These are phyloP conservation scores for Oriolus oriolus DNA, from an alignment of 2,113 vertebrate species.

Conservation along the genomic window DNA sequence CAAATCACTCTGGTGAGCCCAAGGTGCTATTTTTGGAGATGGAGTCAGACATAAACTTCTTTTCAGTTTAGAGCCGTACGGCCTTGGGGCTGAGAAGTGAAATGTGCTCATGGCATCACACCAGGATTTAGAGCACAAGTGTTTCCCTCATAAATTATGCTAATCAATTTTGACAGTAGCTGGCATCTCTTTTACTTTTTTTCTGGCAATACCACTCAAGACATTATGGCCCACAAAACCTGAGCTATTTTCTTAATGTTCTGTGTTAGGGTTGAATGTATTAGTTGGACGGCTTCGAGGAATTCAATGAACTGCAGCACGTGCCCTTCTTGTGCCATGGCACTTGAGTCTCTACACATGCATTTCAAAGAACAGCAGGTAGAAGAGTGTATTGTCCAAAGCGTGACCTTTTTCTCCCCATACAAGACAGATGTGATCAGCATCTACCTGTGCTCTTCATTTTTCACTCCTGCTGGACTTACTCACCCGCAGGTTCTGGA, in stretches of 20 bases:
- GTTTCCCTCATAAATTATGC: conserved; percentile 4
- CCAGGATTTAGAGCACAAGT: not conserved
- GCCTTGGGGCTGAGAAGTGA: not conserved
- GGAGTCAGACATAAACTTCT: not conserved
- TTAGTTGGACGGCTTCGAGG: not conserved
- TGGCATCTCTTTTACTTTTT: not conserved
- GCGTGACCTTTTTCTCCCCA: not conserved
- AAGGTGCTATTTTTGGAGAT: not conserved
- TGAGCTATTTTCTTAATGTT: not conserved
- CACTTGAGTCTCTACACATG: not conserved
- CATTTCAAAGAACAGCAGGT: not conserved
- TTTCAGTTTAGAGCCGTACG: not conserved
- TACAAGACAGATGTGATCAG: not conserved
- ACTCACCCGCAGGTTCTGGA: conserved; percentile 88
- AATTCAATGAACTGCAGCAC: not conserved
- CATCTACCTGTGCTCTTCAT: not conserved
- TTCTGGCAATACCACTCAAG: not conserved
- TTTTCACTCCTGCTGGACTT: not conserved
- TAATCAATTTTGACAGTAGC: not conserved
- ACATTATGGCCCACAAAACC: not conserved
- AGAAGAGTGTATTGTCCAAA: not conserved
- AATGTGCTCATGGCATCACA: not conserved
- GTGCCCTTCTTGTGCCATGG: not conserved
- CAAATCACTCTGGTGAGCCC: not conserved
- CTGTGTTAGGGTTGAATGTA: not conserved